A percentile compares a stretch with the other conserved stretches of the same genome.
phyloP scores from a whole-genome alignment of 1,140 invertebrate species.

The Linepithema humile region DNA sequence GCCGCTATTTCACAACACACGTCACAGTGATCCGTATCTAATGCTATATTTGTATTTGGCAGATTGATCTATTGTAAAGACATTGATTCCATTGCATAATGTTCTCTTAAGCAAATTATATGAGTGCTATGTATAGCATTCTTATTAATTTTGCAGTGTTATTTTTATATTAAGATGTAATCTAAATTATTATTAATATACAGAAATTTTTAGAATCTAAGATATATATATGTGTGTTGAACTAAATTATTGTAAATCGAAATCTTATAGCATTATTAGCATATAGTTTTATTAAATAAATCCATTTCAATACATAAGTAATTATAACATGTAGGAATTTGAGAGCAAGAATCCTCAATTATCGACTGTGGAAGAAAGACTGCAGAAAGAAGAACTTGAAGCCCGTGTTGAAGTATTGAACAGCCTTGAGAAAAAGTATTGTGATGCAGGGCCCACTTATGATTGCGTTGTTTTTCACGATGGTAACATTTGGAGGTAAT shows the following conservation, averaged over 20 bases:
- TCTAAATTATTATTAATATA: neutral
- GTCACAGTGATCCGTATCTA: conserved; percentile 70
- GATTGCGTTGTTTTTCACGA: conserved; percentile 97
- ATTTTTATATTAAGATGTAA: conserved; percentile 3
- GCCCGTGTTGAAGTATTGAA: conserved; percentile 93
- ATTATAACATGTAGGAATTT: conserved; percentile 83
- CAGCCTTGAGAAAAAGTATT: conserved; percentile 94
- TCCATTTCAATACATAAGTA: neutral
- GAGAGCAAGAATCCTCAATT: conserved; percentile 86
- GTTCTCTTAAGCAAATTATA: conserved; percentile 41
- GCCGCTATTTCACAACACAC: conserved; percentile 80
- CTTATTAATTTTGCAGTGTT: conserved; percentile 28
- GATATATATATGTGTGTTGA: neutral
- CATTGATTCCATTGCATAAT: conserved; percentile 72
- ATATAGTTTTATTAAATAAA: neutral
- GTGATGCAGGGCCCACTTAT: conserved; percentile 94
- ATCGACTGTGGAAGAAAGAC: conserved; percentile 89
- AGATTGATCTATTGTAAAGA: conserved; percentile 77
- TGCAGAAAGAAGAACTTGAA: conserved; percentile 95
- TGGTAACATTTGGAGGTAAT: conserved; percentile 91
- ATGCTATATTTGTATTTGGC: conserved; percentile 83
- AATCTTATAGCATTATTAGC: neutral
- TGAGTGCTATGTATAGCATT: neutral
- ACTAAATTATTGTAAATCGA: neutral
- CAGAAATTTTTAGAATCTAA: neutral